These are phyloP conservation scores for Parazoanthus atlanticus DNA, from an alignment of 92 coral and sea anemone genomes.

Conservation along the genomic window DNA sequence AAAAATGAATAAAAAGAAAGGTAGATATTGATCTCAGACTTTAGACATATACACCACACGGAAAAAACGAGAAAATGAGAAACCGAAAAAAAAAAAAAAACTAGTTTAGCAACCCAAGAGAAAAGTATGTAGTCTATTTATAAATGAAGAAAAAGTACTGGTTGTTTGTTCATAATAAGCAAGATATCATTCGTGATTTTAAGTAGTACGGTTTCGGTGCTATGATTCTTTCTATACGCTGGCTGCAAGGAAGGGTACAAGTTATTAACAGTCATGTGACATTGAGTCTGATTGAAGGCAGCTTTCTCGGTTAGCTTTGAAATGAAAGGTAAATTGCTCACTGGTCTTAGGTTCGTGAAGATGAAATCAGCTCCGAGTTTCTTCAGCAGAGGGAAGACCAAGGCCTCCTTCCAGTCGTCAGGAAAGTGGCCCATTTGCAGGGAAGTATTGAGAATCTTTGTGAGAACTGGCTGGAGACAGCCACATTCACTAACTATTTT, in stretches of 20 bases:
- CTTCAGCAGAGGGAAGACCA: constrained; percentile 38
- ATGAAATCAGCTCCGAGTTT: constrained; percentile 24
- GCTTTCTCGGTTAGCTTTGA: constrained; percentile 18
- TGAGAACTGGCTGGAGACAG: constrained; percentile 37
- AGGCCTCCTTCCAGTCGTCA: constrained; percentile 33
- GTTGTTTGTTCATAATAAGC: background rate
- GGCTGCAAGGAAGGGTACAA: background rate
- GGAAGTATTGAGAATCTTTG: constrained; percentile 35
- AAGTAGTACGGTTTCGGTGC: constrained; percentile 12
- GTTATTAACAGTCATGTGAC: background rate
- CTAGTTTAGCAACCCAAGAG: no score
- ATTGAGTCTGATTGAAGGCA: background rate
- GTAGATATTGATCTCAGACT: no score
- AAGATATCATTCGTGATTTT: background rate
- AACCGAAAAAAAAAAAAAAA: no score
- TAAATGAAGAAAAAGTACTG: no score
- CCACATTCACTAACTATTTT: constrained; percentile 35
- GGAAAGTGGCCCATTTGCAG: constrained; percentile 40
- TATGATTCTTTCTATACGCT: constrained; percentile 5
- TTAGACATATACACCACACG: no score
- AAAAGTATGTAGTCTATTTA: no score
- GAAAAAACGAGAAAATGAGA: no score
- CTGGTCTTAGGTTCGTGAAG: constrained; percentile 36
- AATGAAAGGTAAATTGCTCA: constrained; percentile 10
- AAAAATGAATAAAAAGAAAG: no score